Conservation (phyloP, 37 sponge, comb jelly and placozoan species). For the Chondrosia reniformis region DNA sequence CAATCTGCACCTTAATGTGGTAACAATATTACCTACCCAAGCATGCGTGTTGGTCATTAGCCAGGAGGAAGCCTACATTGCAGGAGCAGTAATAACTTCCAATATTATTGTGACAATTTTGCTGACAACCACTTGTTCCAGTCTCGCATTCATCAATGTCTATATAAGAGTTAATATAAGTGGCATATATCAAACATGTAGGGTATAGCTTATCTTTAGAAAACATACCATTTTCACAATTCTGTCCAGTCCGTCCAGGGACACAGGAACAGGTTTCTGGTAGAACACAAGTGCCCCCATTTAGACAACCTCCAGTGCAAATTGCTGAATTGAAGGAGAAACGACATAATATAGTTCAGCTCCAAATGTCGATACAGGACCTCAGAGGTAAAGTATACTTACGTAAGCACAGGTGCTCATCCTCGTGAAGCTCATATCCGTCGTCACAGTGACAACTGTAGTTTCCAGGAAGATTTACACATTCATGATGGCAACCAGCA, state of each 20-base stretch:
- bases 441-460: neutral
- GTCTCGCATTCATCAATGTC: constrained; percentile 25
- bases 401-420: neutral
- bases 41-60: no score
- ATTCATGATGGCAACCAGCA: constrained; percentile 19
- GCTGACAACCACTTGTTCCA: constrained; percentile 12
- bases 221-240: constrained; percentile 5
- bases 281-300: constrained; percentile 4
- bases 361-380: neutral
- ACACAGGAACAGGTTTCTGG: constrained; percentile 3
- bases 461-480: constrained; percentile 10
- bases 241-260: constrained; percentile 2
- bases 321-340: neutral
- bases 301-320: constrained; percentile 15
- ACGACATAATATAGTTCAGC: neutral
- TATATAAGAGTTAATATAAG: neutral
- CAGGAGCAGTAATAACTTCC: no score
- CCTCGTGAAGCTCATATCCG: constrained; percentile 3
- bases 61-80: no score
- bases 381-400: neutral
- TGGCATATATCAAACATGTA: neutral
- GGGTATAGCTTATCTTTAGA: neutral
- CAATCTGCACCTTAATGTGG: no score
- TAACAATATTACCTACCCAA: no score
- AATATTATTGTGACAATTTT: no score